These are phyloP conservation scores for Campylomormyrus numenius DNA, from an alignment of 2,113 vertebrate genomes.

Conservation along the genomic window DNA sequence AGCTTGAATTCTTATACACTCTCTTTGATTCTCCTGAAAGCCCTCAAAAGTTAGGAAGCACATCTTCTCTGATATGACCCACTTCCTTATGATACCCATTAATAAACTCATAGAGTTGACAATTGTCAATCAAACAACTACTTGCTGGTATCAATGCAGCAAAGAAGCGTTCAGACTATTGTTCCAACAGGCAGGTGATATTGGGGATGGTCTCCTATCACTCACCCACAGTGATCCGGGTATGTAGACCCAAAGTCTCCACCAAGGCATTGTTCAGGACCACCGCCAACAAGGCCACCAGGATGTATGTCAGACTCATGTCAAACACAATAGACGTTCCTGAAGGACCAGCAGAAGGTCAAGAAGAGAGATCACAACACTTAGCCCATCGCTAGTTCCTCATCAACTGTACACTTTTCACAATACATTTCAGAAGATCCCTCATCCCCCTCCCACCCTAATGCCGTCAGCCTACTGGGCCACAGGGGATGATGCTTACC, in stretches of 20 bases:
- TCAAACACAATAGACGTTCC: slow-evolving; percentile 94
- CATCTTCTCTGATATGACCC: not conserved
- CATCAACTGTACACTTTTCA: not conserved
- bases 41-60: not conserved
- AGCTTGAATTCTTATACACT: not conserved
- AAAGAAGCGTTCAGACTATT: not conserved
- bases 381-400: not conserved
- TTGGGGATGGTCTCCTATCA: not conserved
- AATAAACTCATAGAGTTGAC: not conserved
- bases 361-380: not conserved
- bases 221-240: slow-evolving; percentile 85
- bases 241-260: slow-evolving; percentile 86
- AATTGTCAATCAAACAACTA: not conserved
- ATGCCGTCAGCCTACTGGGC: not conserved
- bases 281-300: slow-evolving; percentile 84
- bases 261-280: slow-evolving; percentile 90
- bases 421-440: not conserved
- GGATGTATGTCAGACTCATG: slow-evolving; percentile 94
- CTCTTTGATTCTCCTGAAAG: not conserved
- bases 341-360: slow-evolving; percentile 39
- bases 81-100: not conserved
- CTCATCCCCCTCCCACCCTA: not conserved
- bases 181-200: too few relatives aligned
- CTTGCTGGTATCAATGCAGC: not conserved
- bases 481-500: slow-evolving; percentile 51